These are phyloP conservation scores for Andinoacara biseriatus DNA, from an alignment of 2,113 vertebrate genomes.

Conservation along the genomic window DNA sequence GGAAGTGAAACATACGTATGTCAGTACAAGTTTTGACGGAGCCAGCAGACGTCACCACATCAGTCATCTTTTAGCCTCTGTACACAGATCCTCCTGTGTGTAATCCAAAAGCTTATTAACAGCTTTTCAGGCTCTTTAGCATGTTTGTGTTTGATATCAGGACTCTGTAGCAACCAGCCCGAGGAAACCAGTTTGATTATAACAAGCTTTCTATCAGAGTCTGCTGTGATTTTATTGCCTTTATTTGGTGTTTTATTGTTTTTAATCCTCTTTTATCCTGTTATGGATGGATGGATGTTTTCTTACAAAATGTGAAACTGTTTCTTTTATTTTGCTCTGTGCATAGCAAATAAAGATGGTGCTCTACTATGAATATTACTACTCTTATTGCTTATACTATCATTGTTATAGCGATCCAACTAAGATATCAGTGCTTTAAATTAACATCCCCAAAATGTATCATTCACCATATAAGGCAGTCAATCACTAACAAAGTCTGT, in stretches of 20 bases:
- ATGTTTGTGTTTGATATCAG: not conserved
- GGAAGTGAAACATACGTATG: slow-evolving; percentile 4
- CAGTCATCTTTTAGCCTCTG: not conserved
- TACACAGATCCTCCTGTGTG: not conserved
- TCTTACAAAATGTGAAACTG: not conserved
- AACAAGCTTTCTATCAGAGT: not conserved
- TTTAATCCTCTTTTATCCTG: not conserved
- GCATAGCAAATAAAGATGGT: not conserved
- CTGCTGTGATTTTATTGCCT: not conserved
- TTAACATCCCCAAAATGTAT: not conserved
- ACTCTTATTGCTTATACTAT: not conserved
- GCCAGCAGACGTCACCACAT: not conserved
- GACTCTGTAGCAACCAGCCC: not conserved
- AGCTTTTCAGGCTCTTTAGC: not conserved
- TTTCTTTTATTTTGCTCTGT: not conserved
- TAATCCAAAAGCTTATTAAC: not conserved
- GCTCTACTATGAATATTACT: not conserved
- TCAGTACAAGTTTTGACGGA: slow-evolving; percentile 1
- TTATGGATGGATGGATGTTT: not conserved
- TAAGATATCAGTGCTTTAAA: not conserved
- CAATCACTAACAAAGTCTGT: not conserved
- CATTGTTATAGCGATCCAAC: not conserved
- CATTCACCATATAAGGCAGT: not conserved
- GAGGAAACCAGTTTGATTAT: not conserved
- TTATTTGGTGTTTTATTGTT: not conserved